Conservation (phyloP, 2,888 invertebrate genomes). For the Stenodera caucasica region DNA sequence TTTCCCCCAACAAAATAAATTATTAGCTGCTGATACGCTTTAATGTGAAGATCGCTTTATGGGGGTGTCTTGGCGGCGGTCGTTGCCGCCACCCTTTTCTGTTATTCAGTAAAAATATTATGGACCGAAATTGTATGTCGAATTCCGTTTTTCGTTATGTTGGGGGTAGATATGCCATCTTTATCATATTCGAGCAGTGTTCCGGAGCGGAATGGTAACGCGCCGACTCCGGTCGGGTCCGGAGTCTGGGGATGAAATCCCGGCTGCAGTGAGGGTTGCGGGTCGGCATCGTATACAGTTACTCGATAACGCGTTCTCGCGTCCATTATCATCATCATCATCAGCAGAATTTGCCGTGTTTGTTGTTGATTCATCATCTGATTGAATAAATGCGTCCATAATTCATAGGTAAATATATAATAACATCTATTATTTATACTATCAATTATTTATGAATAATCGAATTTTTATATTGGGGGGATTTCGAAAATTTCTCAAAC, state of each 20-base stretch:
- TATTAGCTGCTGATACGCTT: too few relatives aligned
- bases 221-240: conserved; percentile 36
- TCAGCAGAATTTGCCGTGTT: conserved; percentile 18
- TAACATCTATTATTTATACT: too few relatives aligned
- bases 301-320: conserved; percentile 33
- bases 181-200: conserved; percentile 18
- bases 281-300: conserved; percentile 32
- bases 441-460: background rate
- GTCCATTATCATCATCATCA: conserved; percentile 15
- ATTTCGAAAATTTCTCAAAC: background rate
- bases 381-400: conserved; percentile 15
- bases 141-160: background rate
- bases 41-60: too few relatives aligned
- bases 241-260: conserved; percentile 41
- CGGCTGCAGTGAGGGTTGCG: conserved; percentile 52
- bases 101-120: background rate
- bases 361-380: conserved; percentile 10
- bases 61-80: too few relatives aligned
- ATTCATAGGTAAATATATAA: conserved; percentile 1
- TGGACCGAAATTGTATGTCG: background rate
- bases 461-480: background rate
- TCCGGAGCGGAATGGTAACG: conserved; percentile 18
- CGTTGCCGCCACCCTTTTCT: background rate
- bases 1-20: too few relatives aligned
- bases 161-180: conserved; percentile 7